These are phyloP conservation scores for Orchestia grillus DNA, from an alignment of 1,140 invertebrate species.

Conservation along the genomic window DNA sequence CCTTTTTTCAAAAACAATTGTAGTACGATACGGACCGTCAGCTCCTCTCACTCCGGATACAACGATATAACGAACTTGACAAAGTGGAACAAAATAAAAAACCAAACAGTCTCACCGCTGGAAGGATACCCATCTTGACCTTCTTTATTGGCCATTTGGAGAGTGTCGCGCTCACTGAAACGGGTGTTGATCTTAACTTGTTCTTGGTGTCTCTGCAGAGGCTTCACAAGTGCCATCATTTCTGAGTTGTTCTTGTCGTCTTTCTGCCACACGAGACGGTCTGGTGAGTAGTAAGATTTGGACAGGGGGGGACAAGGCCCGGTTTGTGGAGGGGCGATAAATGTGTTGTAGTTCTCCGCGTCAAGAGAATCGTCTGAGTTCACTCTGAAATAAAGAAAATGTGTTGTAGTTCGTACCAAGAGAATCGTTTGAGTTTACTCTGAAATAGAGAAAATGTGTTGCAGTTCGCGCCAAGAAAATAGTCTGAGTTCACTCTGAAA, in stretches of 20 bases:
- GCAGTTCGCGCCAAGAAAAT: background rate
- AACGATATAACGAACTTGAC: background rate
- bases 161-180: conserved; percentile 3
- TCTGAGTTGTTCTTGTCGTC: conserved; percentile 35
- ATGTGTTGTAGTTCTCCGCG: conserved; percentile 13
- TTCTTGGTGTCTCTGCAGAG: conserved; percentile 6
- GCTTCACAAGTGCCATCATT: conserved; percentile 33
- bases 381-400: background rate
- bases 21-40: background rate
- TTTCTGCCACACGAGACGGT: conserved; percentile 34
- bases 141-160: conserved; percentile 14
- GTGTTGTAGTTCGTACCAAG: background rate
- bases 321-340: background rate
- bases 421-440: conserved; percentile 22
- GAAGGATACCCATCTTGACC: background rate
- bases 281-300: background rate
- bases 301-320: background rate
- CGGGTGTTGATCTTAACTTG: conserved; percentile 1
- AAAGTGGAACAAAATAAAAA: background rate
- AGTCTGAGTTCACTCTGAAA: conserved; percentile 29
- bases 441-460: background rate
- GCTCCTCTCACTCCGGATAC: background rate
- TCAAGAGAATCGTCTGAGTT: conserved; percentile 36
- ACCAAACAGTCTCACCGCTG: conserved; percentile 6
- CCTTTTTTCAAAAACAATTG: background rate